Evolutionary conservation across 2,113 vertebrate genomes (phyloP).

Genomic region (Xiphophorus maculatus): DNA sequence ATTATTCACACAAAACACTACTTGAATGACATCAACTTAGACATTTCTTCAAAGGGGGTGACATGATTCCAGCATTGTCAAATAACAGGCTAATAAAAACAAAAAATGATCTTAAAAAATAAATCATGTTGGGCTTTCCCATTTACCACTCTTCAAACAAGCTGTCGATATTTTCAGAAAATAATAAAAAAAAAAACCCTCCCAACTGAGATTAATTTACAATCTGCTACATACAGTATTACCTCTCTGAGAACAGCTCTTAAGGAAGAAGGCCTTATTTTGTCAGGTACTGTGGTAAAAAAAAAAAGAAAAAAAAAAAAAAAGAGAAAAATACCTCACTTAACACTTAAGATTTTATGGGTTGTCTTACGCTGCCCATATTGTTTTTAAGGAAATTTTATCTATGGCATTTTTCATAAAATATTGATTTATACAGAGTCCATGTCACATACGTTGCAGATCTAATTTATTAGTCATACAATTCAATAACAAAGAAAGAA

Average conservation of each 20-base stretch:
- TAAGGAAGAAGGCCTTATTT: constrained; percentile 24
- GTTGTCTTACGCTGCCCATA: constrained; percentile 13
- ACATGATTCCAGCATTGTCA: constrained; percentile 49
- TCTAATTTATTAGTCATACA: constrained; percentile 51
- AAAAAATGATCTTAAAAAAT: constrained; percentile 35
- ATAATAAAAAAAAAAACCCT: constrained; percentile 2
- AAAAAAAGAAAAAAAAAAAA: not conserved
- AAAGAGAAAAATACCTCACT: not conserved
- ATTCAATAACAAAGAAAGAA: constrained; percentile 52
- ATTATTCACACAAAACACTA: constrained; percentile 73
- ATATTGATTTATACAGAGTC: constrained; percentile 35
- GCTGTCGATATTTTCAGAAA: constrained; percentile 32
- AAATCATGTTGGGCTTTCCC: constrained; percentile 22
- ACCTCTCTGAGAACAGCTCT: constrained; percentile 21
- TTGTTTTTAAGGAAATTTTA: constrained; percentile 29
- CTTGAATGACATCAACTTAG: constrained; percentile 69
- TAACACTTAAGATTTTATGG: not conserved
- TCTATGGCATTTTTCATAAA: constrained; percentile 28
- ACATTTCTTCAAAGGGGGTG: constrained; percentile 56
- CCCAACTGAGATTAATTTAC: constrained; percentile 30
- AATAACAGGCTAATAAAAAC: constrained; percentile 34
- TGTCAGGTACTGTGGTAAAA: constrained; percentile 9
- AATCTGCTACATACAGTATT: constrained; percentile 48
- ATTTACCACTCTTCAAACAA: constrained; percentile 60
- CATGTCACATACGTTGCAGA: constrained; percentile 51